These are phyloP conservation scores for Chromis chromis DNA, from an alignment of 2,797 vertebrate species.

Conservation along the genomic window DNA sequence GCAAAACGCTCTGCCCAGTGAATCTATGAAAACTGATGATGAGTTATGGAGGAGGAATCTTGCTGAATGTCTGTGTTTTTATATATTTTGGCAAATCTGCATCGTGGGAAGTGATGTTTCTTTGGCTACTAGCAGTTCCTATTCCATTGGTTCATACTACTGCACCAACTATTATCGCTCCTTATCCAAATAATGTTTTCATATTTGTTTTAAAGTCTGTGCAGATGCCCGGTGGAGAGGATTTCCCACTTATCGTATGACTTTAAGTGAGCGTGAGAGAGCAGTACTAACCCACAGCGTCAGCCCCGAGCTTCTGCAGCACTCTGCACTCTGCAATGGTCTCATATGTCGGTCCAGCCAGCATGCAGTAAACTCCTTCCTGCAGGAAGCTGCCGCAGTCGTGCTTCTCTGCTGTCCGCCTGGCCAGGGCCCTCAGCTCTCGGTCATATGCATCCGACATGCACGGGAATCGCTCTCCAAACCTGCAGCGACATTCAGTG, in stretches of 20 bases:
- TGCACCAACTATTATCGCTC: too few relatives aligned
- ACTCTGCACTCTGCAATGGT: slow-evolving; percentile 86
- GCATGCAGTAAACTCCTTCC: slow-evolving; percentile 88
- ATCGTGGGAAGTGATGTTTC: too few relatives aligned
- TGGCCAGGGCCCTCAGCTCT: slow-evolving; percentile 75
- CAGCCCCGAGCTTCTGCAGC: slow-evolving; percentile 84
- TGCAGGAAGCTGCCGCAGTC: slow-evolving; percentile 73
- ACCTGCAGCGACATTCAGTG: slow-evolving; percentile 73
- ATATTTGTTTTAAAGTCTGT: not conserved
- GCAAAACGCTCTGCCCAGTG: too few relatives aligned
- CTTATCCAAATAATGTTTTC: not conserved
- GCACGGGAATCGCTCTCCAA: slow-evolving; percentile 88
- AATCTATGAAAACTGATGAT: too few relatives aligned
- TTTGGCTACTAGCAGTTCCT: too few relatives aligned
- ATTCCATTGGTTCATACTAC: too few relatives aligned
- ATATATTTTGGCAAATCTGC: too few relatives aligned
- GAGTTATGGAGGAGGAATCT: too few relatives aligned
- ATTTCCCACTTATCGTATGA: not conserved
- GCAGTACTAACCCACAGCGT: slow-evolving; percentile 86
- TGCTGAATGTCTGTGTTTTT: not conserved
- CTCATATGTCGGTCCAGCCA: slow-evolving; percentile 87
- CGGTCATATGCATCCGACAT: slow-evolving; percentile 90
- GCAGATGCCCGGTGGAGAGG: not conserved
- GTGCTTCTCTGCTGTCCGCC: slow-evolving; percentile 77
- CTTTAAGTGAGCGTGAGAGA: slow-evolving; percentile 18